Evolutionary conservation across 2,113 vertebrate species (phyloP).

Genomic region (Gallinago media): DNA sequence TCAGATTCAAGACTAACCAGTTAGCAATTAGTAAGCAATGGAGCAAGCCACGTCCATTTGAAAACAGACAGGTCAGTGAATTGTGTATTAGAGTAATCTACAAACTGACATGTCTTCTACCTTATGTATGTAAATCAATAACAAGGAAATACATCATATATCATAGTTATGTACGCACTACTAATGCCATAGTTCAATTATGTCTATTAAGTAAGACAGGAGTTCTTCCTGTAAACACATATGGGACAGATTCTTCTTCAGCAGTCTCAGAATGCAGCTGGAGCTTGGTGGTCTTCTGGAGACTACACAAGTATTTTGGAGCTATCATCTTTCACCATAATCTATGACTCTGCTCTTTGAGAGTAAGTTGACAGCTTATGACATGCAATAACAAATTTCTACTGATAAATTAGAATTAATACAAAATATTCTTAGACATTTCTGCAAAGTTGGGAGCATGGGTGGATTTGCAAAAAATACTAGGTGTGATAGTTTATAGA

Average conservation of each 20-base stretch:
- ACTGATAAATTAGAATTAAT: background rate
- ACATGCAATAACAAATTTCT: background rate
- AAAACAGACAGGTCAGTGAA: background rate
- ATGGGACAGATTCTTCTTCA: background rate
- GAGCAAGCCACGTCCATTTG: background rate
- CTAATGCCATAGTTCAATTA: background rate
- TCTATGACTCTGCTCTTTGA: background rate
- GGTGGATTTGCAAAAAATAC: background rate
- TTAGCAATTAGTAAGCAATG: background rate
- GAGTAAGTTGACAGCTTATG: background rate
- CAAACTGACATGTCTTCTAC: background rate
- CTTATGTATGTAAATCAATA: background rate
- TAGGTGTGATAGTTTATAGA: rapidly evolving
- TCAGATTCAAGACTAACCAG: background rate
- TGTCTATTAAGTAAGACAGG: background rate
- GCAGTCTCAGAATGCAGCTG: background rate
- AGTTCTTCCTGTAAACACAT: background rate
- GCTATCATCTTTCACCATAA: background rate
- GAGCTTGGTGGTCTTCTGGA: background rate
- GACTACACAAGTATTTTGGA: background rate
- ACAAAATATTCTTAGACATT: background rate
- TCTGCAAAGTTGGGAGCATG: background rate
- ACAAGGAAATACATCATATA: background rate
- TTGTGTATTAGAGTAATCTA: background rate
- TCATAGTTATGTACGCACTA: background rate